A percentile compares a stretch with the other conserved stretches of the same genome.
phyloP scores from a whole-genome alignment of 2,888 invertebrate genomes.

The Eilema caniola region DNA sequence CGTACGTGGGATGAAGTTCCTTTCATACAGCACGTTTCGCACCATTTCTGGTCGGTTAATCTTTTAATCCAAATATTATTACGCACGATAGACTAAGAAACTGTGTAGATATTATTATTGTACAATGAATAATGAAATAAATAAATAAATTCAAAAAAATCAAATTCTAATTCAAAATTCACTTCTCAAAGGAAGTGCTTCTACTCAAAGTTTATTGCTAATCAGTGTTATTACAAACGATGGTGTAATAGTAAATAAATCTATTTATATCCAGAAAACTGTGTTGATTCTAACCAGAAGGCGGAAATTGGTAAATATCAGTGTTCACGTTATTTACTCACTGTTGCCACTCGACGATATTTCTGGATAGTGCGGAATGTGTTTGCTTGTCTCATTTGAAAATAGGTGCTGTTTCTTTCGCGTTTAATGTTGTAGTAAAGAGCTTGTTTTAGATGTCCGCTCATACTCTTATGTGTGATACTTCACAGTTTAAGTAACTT shows the following conservation, averaged over 20 bases:
- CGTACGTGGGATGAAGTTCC: no score
- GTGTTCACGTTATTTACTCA: slow-evolving; percentile 24
- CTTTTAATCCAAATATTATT: no score
- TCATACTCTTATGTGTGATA: neutral
- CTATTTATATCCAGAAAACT: slow-evolving; percentile 20
- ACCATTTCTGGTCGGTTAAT: no score
- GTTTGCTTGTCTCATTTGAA: slow-evolving; percentile 43
- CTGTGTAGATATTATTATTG: no score
- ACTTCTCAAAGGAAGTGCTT: slow-evolving; percentile 7
- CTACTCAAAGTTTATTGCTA: neutral
- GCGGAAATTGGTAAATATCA: slow-evolving; percentile 21
- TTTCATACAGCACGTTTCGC: no score
- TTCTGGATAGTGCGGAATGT: slow-evolving; percentile 37
- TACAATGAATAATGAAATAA: no score
- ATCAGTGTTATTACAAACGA: slow-evolving; percentile 12
- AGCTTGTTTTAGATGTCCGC: neutral
- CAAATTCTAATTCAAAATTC: no score
- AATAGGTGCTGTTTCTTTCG: slow-evolving; percentile 35
- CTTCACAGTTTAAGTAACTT: neutral
- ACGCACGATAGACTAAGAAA: no score
- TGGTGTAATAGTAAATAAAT: slow-evolving; percentile 23
- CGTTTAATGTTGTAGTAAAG: slow-evolving; percentile 31
- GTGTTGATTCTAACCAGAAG: slow-evolving; percentile 34
- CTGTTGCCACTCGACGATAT: slow-evolving; percentile 41
- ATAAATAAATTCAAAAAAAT: no score